Evolutionary conservation across 2,113 vertebrate genomes (phyloP).

Genomic region (Terrapene triunguis): DNA sequence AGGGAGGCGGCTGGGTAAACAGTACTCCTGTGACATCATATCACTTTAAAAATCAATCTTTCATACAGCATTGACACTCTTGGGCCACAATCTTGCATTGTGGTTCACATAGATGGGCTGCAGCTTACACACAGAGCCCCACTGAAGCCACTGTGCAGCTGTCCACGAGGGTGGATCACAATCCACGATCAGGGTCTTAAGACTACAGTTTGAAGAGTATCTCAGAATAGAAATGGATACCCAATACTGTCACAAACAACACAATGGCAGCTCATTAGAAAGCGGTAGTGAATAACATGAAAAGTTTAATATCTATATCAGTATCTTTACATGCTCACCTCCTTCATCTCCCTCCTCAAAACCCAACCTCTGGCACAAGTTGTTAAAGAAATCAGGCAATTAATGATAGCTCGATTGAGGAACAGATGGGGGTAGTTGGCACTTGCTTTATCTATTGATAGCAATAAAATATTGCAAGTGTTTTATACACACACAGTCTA

Average conservation of each 20-base stretch:
- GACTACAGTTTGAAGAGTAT: neutral
- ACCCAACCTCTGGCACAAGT: neutral
- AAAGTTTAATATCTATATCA: neutral
- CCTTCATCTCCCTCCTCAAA: neutral
- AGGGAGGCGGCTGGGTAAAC: neutral
- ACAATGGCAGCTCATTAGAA: neutral
- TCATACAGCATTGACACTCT: neutral
- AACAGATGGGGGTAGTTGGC: neutral
- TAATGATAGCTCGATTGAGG: neutral
- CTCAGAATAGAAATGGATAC: neutral
- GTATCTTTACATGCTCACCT: neutral
- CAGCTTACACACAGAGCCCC: fast-evolving
- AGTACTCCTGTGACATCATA: neutral
- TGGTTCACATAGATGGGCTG: neutral
- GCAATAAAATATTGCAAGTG: neutral
- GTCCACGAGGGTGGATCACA: fast-evolving
- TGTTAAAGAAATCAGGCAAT: neutral
- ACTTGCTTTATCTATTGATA: neutral
- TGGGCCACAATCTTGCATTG: neutral
- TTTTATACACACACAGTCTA: neutral
- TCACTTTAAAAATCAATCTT: neutral
- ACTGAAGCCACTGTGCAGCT: neutral
- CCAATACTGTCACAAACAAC: neutral
- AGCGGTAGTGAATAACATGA: neutral
- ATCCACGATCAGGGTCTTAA: neutral